Conservation (phyloP, 2,113 vertebrate species). For the Oreotrochilus melanogaster region DNA sequence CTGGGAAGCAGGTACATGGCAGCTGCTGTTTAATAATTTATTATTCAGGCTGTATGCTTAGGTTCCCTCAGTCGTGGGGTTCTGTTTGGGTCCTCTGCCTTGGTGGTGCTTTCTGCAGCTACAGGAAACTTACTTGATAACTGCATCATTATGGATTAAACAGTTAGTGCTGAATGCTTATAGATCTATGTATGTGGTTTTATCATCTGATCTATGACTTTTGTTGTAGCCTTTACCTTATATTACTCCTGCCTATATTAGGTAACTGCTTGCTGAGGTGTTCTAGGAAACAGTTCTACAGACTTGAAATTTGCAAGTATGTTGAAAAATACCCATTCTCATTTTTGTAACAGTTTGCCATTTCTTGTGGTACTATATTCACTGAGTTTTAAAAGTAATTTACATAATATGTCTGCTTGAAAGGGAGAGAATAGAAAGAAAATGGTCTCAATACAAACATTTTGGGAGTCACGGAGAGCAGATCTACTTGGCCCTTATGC, state of each 20-base stretch:
- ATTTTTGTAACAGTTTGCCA: background rate
- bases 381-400: background rate
- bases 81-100: background rate
- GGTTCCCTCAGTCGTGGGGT: accelerated
- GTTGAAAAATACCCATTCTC: background rate
- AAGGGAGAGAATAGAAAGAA: conserved; percentile 14
- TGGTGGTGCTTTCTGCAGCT: background rate
- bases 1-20: background rate
- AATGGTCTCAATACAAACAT: background rate
- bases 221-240: background rate
- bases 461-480: accelerated
- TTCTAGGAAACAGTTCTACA: background rate
- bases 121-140: background rate
- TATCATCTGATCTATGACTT: background rate
- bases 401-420: background rate
- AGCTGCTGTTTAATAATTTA: conserved; percentile 16
- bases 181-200: background rate
- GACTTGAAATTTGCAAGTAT: background rate
- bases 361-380: background rate
- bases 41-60: background rate
- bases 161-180: background rate
- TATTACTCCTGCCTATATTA: background rate
- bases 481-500: accelerated
- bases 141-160: background rate
- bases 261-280: background rate